These are phyloP conservation scores for Sinocyclocheilus rhinocerous DNA, from an alignment of 2,113 vertebrate genomes.

Conservation along the genomic window DNA sequence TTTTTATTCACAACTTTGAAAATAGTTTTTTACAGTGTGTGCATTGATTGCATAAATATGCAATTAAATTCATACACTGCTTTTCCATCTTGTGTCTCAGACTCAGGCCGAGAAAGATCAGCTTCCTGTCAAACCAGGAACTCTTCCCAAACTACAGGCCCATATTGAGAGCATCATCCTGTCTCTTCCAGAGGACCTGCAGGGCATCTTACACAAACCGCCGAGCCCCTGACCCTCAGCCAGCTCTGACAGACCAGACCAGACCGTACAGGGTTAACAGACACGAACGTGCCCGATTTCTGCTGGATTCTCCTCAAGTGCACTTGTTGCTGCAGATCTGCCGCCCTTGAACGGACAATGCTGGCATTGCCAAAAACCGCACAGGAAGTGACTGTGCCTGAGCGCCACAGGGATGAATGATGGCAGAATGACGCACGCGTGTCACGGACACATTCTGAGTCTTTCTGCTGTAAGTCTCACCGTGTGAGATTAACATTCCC, in stretches of 20 bases:
- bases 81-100: conserved; percentile 62
- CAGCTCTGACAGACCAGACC: background rate
- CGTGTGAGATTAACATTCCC: conserved; percentile 43
- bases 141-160: conserved; percentile 82
- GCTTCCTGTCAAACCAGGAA: conserved; percentile 87
- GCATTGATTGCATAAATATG: background rate
- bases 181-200: conserved; percentile 90
- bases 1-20: no score
- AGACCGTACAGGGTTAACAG: no score
- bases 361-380: conserved; percentile 74
- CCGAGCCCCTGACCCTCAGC: conserved; percentile 71
- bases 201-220: conserved; percentile 93
- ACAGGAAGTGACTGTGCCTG: background rate
- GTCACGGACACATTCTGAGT: background rate
- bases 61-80: no score
- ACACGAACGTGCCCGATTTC: background rate
- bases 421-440: background rate
- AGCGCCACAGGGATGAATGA: background rate
- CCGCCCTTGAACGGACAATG: conserved; percentile 66
- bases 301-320: conserved; percentile 31
- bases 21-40: background rate
- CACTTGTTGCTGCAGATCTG: conserved; percentile 34
- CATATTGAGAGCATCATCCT: conserved; percentile 91
- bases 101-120: conserved; percentile 85
- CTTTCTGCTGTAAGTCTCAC: conserved; percentile 32